Evolutionary conservation across 2,797 vertebrate species (phyloP).

Genomic region (Lutjanus argentimaculatus): DNA sequence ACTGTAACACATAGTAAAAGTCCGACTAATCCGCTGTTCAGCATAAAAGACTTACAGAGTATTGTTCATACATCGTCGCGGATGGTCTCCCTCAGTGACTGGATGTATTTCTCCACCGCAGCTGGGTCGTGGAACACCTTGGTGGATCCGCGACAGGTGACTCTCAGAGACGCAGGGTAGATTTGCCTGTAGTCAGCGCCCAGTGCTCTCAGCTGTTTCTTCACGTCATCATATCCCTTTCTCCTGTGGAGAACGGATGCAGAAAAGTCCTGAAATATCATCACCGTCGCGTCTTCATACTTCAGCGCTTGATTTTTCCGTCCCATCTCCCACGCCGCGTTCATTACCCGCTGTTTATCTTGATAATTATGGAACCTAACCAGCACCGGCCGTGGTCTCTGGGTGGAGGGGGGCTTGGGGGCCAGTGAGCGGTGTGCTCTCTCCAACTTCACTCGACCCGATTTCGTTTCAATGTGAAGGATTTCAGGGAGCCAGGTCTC

Average conservation of each 20-base stretch:
- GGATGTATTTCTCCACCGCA: neutral
- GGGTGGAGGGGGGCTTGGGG: neutral
- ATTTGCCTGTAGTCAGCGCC: neutral
- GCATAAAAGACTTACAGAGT: neutral
- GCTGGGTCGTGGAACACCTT: neutral
- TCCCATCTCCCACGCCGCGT: neutral
- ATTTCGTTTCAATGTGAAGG: neutral
- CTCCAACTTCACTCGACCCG: neutral
- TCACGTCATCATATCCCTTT: neutral
- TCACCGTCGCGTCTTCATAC: neutral
- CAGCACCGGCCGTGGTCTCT: neutral
- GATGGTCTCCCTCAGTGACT: neutral
- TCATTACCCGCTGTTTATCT: neutral
- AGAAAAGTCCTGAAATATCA: conserved; percentile 7
- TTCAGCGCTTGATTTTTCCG: neutral
- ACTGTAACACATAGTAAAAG: neutral
- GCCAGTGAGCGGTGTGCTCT: neutral
- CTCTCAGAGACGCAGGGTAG: neutral
- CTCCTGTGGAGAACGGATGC: neutral
- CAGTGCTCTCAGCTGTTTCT: neutral
- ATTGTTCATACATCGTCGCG: neutral
- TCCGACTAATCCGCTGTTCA: neutral
- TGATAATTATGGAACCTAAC: neutral
- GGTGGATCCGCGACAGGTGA: neutral
- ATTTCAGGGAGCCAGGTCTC: neutral